These are phyloP conservation scores for Turritopsis rubra DNA, from an alignment of 30 jellyfish, hydroid and myxozoan species.

Conservation along the genomic window DNA sequence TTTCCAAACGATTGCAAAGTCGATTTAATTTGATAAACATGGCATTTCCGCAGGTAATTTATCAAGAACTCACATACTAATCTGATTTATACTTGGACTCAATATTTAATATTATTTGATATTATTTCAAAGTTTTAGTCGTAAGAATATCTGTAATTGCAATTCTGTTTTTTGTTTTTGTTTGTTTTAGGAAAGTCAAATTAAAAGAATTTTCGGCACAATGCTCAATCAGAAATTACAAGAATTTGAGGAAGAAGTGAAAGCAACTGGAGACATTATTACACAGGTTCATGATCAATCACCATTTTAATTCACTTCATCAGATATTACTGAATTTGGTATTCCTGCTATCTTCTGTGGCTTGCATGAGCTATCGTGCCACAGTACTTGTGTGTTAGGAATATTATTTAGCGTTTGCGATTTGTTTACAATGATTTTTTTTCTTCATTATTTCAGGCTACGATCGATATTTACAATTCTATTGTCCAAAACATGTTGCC, in stretches of 20 bases:
- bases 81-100: no score
- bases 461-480: slow-evolving; percentile 79
- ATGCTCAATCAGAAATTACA: slow-evolving; percentile 90
- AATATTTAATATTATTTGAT: no score
- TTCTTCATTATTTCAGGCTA: slow-evolving; percentile 43
- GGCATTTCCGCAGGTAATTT: slow-evolving; percentile 98
- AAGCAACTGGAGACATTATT: slow-evolving; percentile 90
- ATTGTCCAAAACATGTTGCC: slow-evolving; percentile 94
- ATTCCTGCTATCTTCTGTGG: no score
- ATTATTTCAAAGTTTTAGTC: no score
- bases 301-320: neutral
- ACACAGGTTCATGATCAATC: slow-evolving; percentile 56
- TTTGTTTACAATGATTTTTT: neutral
- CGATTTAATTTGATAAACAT: slow-evolving; percentile 79
- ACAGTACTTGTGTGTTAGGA: no score
- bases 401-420: neutral
- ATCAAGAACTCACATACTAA: no score
- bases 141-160: no score
- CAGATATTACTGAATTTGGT: no score
- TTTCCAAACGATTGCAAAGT: slow-evolving; percentile 76
- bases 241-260: slow-evolving; percentile 95
- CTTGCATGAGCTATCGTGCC: no score
- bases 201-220: slow-evolving; percentile 86
- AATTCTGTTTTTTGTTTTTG: neutral
- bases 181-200: slow-evolving; percentile 75